phyloP scores from a whole-genome alignment of 92 coral and sea anemone species.

The Nematostella vectensis region DNA sequence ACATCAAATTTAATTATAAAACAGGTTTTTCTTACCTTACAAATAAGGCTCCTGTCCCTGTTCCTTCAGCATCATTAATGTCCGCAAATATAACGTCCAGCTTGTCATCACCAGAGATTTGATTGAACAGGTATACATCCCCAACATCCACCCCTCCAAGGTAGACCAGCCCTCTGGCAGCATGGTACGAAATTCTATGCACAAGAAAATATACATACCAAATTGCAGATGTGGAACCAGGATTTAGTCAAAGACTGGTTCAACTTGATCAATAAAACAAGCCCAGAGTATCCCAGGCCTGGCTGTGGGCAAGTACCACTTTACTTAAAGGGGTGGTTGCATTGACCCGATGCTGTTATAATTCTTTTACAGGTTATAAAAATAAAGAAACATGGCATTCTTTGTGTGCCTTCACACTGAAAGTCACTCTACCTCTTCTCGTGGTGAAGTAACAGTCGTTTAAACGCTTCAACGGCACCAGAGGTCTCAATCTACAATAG shows the following conservation, averaged over 20 bases:
- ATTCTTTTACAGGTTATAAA: too few relatives aligned
- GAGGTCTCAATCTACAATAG: constrained; percentile 42
- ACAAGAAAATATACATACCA: neutral
- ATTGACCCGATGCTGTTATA: too few relatives aligned
- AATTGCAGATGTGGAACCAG: neutral
- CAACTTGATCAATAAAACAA: neutral
- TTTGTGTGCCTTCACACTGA: too few relatives aligned
- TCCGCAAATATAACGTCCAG: constrained; percentile 66
- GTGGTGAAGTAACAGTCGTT: constrained; percentile 45
- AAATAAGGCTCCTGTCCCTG: constrained; percentile 57
- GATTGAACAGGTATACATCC: constrained; percentile 74
- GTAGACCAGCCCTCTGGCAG: constrained; percentile 79
- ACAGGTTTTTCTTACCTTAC: constrained; percentile 39
- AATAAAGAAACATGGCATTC: too few relatives aligned
- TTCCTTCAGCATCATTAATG: constrained; percentile 27
- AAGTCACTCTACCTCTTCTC: constrained; percentile 88
- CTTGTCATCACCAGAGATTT: constrained; percentile 53
- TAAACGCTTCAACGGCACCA: constrained; percentile 56
- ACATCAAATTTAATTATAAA: too few relatives aligned
- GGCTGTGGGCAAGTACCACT: neutral
- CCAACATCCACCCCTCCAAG: constrained; percentile 61
- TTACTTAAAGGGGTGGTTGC: too few relatives aligned
- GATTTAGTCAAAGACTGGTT: neutral
- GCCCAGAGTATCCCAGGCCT: neutral
- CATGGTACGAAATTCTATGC: constrained; percentile 82